Evolutionary conservation across 2,888 invertebrate species (phyloP), one percentile per base, ranked within the genome.

Genomic region (Tricholauxania praeusta): DNA sequence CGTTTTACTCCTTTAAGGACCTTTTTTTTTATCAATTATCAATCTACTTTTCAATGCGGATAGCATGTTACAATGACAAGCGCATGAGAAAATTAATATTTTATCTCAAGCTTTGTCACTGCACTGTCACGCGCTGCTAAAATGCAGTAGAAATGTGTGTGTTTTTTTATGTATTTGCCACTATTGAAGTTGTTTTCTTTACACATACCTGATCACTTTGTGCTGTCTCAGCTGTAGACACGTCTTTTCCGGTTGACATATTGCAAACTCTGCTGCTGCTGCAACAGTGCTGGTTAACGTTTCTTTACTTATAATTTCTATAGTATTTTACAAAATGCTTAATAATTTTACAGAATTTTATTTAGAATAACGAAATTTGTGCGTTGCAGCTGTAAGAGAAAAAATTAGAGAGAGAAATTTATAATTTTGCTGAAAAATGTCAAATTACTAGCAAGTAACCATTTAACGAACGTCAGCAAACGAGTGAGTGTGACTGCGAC

Each of bases 131-230:
- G 10, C 10, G 39, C 39, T 39, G 10, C 7, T 10, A 39, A 39
- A 39, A 39, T 39, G 7, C 10, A 39, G 10, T 10, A 39, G 39
- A 39, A 39, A 3, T 0, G 8, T n/a, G n/a, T n/a, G 39, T 39
- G 6, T 10, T 39, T 39, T 39, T 10, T 39, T 39, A 39, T 39
- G 5, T 39, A 39, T 39, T 39, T 39, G 10, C 3, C 10, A 39
- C 39, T 10, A 10, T 39, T 39, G 39, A 10, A 39, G 48, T 28
- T 22, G 3, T 60, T 60, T 22, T 28, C 32, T 10, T 49, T 15
- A 15, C 22, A 64, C 64, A 19, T 64, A 64, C 64, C 64, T 64
- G 64, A 49, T 64, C 64, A 12, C 28, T 28, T 28, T 57, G 57
- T n/a, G 57, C 28, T 57, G 19, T 22, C 28, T 57, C 57, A 57